These are phyloP conservation scores for Apodemus agrarius DNA, from an alignment of 2,797 vertebrate genomes.

Conservation along the genomic window DNA sequence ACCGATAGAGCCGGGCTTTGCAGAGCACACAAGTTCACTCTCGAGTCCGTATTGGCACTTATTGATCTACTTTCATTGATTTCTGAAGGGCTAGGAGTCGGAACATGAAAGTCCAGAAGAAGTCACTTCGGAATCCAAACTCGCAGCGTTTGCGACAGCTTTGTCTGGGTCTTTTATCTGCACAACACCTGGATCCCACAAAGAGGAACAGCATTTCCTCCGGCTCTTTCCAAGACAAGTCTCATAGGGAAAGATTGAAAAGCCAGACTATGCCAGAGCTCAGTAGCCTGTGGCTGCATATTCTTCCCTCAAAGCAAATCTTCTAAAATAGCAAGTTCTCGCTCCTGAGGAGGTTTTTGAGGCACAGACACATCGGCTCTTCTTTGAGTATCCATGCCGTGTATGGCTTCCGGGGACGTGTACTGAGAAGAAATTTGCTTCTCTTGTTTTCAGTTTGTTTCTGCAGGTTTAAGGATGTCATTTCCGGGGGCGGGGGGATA, in stretches of 20 bases:
- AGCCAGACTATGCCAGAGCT: background rate
- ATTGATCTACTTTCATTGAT: background rate
- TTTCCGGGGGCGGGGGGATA: too few species aligned
- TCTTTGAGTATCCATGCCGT: background rate
- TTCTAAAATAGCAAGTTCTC: background rate
- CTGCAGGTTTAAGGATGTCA: background rate
- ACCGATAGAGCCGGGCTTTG: background rate
- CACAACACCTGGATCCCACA: too few species aligned
- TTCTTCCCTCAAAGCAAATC: background rate
- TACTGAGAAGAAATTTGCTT: background rate
- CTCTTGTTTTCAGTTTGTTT: background rate
- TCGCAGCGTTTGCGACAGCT: background rate
- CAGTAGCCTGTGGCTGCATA: background rate
- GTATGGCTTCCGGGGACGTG: too few species aligned
- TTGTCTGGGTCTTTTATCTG: background rate
- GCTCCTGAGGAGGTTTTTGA: background rate
- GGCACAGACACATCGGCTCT: background rate
- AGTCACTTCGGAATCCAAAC: background rate
- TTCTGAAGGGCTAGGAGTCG: background rate
- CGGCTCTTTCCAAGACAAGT: background rate
- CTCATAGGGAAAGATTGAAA: background rate
- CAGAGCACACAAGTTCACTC: too few species aligned
- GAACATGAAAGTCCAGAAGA: background rate
- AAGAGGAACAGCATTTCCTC: too few species aligned
- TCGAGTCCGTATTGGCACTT: background rate